Base-by-base conservation (phyloP, 2,797 vertebrate species). In the Neomorphus geoffroyi region DNA sequence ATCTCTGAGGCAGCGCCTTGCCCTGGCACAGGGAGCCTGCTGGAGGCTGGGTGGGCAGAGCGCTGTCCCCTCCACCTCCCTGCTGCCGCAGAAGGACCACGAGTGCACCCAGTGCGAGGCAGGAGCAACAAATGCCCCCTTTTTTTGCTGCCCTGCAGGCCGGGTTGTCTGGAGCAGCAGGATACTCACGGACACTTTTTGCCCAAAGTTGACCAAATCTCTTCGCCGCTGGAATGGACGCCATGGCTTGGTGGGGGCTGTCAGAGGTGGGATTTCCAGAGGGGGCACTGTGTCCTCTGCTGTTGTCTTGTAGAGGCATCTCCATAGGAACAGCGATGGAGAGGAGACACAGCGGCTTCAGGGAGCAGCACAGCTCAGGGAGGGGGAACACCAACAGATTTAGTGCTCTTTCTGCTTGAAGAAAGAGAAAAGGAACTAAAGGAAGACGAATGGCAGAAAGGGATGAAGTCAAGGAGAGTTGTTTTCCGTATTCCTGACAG, bases 331-430 rank as follows among this genome's bases (percentile, higher is more conserved):
- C 8, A 1, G 30, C 0, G 0, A 32, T 17, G 41, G 73, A 35
- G 56, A 60, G 30, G 33, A 35, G 53, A 64, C 46, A 13, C 0
- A 0, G 48, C 26, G 16, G 14, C 62, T 27, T 18, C 0, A 0
- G 23, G 43, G 26, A 50, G 41, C 9, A 26, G 37, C 35, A 37
- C 2, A 1, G 33, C 32, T 17, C 3, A 0, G 28, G 64, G 73
- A 62, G 6, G 16, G 17, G 32, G 2, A 7, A 6, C 4, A 3
- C 5, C 0, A 2, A 51, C 2, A 1, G 18, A 13, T n/a, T 65
- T 65, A 9, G 54, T 54, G 24, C n/a, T 77, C 30, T 28, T 66
- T 21, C 61, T 88, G 48, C 26, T 66, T 21, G 46, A 23, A 65
- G 30, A 24, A 28, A 66, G 45, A 51, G 53, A 51, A 72, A 13